phyloP scores from a whole-genome alignment of 2,888 invertebrate species.

The Monochamus alternatus region DNA sequence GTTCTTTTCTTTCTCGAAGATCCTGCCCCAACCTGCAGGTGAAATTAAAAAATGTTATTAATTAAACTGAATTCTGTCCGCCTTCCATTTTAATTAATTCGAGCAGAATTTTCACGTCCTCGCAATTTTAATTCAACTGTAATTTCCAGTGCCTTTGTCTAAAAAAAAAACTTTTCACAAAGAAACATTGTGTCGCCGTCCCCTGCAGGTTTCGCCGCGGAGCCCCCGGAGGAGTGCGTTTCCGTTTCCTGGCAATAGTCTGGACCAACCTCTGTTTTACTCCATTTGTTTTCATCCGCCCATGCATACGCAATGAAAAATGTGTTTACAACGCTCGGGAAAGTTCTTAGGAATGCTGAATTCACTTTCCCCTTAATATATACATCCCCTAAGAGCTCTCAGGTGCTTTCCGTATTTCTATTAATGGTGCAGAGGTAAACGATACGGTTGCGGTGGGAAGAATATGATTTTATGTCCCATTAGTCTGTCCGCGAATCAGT shows the following conservation, averaged over 20 bases:
- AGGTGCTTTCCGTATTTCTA: conserved; percentile 3
- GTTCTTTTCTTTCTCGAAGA: background rate
- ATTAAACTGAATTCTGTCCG: background rate
- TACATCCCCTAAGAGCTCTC: conserved; percentile 9
- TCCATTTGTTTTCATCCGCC: conserved; percentile 54
- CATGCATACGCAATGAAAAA: conserved; percentile 58
- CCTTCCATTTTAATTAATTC: conserved; percentile 23
- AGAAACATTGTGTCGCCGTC: conserved; percentile 36
- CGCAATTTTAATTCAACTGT: conserved; percentile 31
- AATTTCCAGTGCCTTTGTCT: conserved; percentile 25
- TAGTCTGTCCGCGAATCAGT: background rate
- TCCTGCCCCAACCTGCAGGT: background rate
- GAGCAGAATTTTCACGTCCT: conserved; percentile 17
- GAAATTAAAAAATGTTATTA: conserved; percentile 8
- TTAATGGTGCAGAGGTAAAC: conserved; percentile 5
- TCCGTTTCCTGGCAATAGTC: conserved; percentile 51
- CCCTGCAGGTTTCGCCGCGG: conserved; percentile 30
- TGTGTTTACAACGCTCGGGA: conserved; percentile 54
- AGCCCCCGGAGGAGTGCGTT: conserved; percentile 42
- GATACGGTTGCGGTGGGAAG: conserved; percentile 9
- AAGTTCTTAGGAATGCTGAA: conserved; percentile 24
- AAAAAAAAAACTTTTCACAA: conserved; percentile 28
- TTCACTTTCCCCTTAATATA: conserved; percentile 9
- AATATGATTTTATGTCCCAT: conserved; percentile 8
- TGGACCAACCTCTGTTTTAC: conserved; percentile 50